Conservation (phyloP, 2,888 invertebrate genomes). For the Tenthredo distinguenda region DNA sequence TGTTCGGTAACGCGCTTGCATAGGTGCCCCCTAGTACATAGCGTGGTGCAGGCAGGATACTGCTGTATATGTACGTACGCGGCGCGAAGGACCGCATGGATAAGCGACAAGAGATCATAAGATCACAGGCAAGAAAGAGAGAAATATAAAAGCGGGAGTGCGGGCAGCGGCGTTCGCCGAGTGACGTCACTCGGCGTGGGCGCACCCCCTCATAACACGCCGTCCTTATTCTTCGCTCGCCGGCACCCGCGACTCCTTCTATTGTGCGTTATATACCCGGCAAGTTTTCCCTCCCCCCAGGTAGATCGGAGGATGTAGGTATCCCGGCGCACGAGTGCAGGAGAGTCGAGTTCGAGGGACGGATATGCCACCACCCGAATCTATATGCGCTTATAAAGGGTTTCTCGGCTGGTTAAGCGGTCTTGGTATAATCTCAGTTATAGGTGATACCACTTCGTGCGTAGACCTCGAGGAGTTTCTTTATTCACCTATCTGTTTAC, state of each 20-base stretch:
- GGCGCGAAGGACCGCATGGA: conserved; percentile 34
- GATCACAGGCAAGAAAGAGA: conserved; percentile 5
- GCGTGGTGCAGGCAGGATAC: not conserved
- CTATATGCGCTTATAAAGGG: conserved; percentile 23
- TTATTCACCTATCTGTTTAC: conserved; percentile 35
- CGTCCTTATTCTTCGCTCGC: conserved; percentile 54
- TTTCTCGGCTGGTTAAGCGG: not conserved
- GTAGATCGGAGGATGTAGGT: conserved; percentile 23
- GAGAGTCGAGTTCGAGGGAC: conserved; percentile 54
- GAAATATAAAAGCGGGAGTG: not conserved
- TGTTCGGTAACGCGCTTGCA: conserved; percentile 23
- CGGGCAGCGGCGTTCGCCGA: conserved; percentile 69
- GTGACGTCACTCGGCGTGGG: conserved; percentile 76
- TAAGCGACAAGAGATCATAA: conserved; percentile 14
- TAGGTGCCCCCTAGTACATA: conserved; percentile 18
- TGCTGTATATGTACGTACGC: conserved; percentile 27
- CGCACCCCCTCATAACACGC: conserved; percentile 73
- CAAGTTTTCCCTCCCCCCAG: conserved; percentile 18
- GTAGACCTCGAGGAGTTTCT: conserved; percentile 9
- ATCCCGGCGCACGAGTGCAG: conserved; percentile 16
- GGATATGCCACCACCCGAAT: conserved; percentile 20
- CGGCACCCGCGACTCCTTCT: conserved; percentile 53
- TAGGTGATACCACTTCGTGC: not conserved
- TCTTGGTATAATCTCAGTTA: conserved; percentile 1
- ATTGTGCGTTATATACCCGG: conserved; percentile 38